Conservation (phyloP, 2,113 vertebrate genomes). For the Sitta europaea region DNA sequence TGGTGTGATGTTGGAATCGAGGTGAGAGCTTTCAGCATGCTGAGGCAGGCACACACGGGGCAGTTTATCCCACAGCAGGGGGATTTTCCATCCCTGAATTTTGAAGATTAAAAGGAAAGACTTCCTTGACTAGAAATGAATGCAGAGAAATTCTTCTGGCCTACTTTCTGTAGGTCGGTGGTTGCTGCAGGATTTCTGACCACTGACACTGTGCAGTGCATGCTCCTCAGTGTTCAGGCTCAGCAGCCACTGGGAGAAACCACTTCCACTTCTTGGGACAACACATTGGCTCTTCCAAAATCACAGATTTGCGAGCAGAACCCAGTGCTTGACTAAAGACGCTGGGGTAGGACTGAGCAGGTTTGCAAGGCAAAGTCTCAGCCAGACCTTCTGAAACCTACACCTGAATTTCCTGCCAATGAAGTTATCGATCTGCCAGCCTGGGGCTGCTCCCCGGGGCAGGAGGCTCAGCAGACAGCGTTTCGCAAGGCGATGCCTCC, state of each 20-base stretch:
- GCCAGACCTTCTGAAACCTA: background rate
- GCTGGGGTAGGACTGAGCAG: background rate
- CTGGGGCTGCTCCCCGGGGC: background rate
- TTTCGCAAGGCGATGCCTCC: background rate
- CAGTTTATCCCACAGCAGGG: background rate
- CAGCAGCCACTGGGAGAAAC: background rate
- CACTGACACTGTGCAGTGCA: background rate
- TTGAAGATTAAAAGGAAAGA: background rate
- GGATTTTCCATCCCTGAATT: background rate
- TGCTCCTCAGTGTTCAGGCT: background rate
- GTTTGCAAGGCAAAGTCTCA: background rate
- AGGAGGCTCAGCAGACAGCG: background rate
- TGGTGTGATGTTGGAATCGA: accelerated
- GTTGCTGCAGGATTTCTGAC: background rate
- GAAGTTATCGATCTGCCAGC: background rate
- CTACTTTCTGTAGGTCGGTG: background rate
- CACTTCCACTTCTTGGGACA: background rate
- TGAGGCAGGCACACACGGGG: accelerated
- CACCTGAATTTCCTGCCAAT: background rate
- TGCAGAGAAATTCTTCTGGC: background rate
- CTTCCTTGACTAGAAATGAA: background rate
- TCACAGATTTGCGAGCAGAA: accelerated
- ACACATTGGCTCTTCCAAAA: accelerated
- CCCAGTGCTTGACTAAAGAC: accelerated
- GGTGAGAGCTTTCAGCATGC: background rate